A percentile compares a stretch with the other conserved stretches of the same genome.
These are phyloP conservation scores for Hemitrygon akajei DNA, from an alignment of 2,797 vertebrate genomes.

Conservation along the genomic window DNA sequence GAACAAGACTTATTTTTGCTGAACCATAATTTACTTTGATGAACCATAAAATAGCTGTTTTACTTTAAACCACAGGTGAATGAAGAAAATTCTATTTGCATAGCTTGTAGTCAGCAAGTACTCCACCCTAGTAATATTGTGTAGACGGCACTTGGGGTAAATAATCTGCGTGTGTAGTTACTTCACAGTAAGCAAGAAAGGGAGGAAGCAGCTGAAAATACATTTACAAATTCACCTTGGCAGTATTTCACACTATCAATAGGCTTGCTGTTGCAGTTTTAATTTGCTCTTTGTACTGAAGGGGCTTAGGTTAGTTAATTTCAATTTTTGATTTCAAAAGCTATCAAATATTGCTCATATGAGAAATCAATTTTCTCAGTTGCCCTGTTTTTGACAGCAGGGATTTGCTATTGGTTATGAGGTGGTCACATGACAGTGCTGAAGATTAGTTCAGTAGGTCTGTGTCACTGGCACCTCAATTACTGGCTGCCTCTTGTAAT, in stretches of 20 bases:
- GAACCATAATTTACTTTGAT: not conserved
- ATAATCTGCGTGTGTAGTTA: conserved; percentile 33
- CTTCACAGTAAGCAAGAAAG: conserved; percentile 35
- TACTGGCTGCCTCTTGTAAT: conserved; percentile 99
- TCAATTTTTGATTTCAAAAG: conserved; percentile 99
- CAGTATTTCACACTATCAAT: conserved; percentile 70
- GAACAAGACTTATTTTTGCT: not conserved
- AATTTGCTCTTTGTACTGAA: conserved; percentile 98
- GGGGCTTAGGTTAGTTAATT: conserved; percentile 99
- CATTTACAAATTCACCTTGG: conserved; percentile 84
- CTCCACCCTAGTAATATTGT: conserved; percentile 15
- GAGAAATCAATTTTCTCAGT: conserved; percentile 99
- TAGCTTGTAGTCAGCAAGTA: not conserved
- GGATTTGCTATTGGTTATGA: conserved; percentile 71
- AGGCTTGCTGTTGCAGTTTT: conserved; percentile 83
- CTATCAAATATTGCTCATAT: conserved; percentile 99
- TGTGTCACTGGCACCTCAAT: conserved; percentile 95
- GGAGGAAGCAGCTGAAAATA: conserved; percentile 52
- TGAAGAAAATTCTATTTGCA: not conserved
- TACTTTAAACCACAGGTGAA: not conserved
- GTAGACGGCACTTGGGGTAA: conserved; percentile 17
- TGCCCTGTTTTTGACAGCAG: conserved; percentile 83
- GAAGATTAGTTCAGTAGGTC: conserved; percentile 97
- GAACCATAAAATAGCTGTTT: not conserved
- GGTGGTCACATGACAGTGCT: conserved; percentile 74